A percentile compares a stretch with the other conserved stretches of the same genome.
Evolutionary conservation across 2,113 vertebrate species (phyloP).

Genomic region (Callithrix jacchus): DNA sequence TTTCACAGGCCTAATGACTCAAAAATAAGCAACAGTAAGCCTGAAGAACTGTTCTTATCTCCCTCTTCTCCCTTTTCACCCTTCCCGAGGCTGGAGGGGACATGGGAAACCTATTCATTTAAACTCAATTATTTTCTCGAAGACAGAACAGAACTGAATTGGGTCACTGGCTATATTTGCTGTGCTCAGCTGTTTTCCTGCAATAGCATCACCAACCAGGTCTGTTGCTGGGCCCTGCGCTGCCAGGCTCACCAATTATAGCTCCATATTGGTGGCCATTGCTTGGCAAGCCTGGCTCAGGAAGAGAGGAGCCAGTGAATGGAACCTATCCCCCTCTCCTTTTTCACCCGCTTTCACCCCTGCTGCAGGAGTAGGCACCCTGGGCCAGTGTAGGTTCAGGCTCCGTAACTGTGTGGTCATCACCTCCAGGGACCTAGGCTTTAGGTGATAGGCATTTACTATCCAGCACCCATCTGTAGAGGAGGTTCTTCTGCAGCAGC

Average conservation of each 20-base stretch:
- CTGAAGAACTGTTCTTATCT: background rate
- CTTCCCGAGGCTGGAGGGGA: conserved; percentile 72
- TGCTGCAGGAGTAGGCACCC: background rate
- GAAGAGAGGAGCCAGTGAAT: conserved; percentile 68
- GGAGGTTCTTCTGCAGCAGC: background rate
- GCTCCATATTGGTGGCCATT: conserved; percentile 78
- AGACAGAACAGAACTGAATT: conserved; percentile 80
- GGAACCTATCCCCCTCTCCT: conserved; percentile 76
- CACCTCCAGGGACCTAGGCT: background rate
- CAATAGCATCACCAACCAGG: conserved; percentile 76
- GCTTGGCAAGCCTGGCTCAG: conserved; percentile 61
- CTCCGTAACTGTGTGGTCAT: background rate
- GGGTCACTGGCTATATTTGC: conserved; percentile 83
- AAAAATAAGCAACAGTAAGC: conserved; percentile 58
- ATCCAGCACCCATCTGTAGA: background rate
- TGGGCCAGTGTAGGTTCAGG: background rate
- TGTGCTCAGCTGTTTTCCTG: conserved; percentile 83
- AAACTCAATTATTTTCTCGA: conserved; percentile 80
- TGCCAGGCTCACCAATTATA: conserved; percentile 81
- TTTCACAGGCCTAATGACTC: conserved; percentile 59
- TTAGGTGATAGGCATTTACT: background rate
- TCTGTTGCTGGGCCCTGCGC: conserved; percentile 82
- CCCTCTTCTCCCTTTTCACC: background rate
- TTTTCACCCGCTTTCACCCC: conserved; percentile 52
- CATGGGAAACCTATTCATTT: conserved; percentile 73